Conservation (phyloP, 2,113 vertebrate genomes). For the Laterallus jamaicensis region DNA sequence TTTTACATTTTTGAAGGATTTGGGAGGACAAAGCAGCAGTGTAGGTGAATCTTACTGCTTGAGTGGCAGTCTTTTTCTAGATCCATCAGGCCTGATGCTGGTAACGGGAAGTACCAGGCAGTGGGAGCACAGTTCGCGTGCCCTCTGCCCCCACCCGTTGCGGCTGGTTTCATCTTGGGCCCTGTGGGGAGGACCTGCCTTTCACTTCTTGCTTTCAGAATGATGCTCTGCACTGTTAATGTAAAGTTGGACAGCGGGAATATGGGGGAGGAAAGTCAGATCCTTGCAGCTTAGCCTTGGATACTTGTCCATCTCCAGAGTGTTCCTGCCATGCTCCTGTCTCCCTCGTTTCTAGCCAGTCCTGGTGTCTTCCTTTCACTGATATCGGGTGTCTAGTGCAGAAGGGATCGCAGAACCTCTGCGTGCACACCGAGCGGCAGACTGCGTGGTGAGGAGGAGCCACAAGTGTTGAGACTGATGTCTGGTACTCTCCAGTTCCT, state of each 20-base stretch:
- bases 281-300: background rate
- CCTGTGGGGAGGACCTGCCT: constrained; percentile 17
- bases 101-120: background rate
- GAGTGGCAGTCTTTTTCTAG: background rate
- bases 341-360: background rate
- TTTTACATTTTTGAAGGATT: background rate
- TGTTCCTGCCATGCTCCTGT: background rate
- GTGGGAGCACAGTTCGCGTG: rapidly evolving
- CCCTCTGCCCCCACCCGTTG: background rate
- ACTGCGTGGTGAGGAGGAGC: background rate
- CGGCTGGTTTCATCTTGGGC: constrained; percentile 6
- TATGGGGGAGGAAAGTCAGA: background rate
- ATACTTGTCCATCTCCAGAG: background rate
- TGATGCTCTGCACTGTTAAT: background rate
- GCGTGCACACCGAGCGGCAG: rapidly evolving
- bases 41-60: background rate
- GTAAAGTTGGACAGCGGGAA: background rate
- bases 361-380: background rate
- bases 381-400: background rate
- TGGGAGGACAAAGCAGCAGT: background rate
- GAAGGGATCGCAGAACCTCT: background rate
- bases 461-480: background rate
- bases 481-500: background rate
- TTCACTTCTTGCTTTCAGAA: constrained; percentile 75
- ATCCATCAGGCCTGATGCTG: background rate